phyloP scores from a whole-genome alignment of 1,140 invertebrate species.

The Thaumatotibia leucotreta region DNA sequence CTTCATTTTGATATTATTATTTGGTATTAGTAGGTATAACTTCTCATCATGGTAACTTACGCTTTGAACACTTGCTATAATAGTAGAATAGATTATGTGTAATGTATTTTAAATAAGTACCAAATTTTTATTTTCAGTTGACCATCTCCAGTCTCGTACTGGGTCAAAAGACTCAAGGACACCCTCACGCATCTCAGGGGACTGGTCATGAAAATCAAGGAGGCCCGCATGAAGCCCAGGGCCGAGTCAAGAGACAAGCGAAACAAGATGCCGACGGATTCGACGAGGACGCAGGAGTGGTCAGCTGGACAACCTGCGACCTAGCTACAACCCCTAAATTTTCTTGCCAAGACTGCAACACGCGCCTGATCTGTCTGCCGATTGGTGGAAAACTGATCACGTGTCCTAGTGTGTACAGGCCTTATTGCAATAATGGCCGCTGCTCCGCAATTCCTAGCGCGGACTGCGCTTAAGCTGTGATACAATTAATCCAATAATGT shows the following conservation, averaged over 20 bases:
- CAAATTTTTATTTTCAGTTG: not conserved
- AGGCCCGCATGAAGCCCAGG: slow-evolving; percentile 12
- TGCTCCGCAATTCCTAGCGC: slow-evolving; percentile 38
- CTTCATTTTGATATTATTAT: too few species aligned
- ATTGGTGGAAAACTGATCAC: slow-evolving; percentile 36
- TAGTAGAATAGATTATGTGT: not conserved
- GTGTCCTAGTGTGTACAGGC: slow-evolving; percentile 27
- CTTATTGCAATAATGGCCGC: slow-evolving; percentile 43
- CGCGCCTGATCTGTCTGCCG: slow-evolving; percentile 46
- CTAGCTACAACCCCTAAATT: slow-evolving; percentile 23
- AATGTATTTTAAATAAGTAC: too few species aligned
- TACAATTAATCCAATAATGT: slow-evolving; percentile 29
- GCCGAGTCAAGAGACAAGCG: slow-evolving; percentile 16
- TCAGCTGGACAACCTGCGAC: slow-evolving; percentile 40
- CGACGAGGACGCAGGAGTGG: not conserved
- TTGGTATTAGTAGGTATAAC: too few species aligned
- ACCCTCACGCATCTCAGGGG: not conserved
- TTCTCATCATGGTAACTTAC: too few species aligned
- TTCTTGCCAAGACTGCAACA: slow-evolving; percentile 48
- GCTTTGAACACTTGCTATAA: too few species aligned
- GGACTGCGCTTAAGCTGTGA: slow-evolving; percentile 31
- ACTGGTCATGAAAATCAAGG: not conserved
- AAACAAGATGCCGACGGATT: not conserved
- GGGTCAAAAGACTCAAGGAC: slow-evolving; percentile 13
- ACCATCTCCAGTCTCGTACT: not conserved